Conservation (phyloP, 2,797 vertebrate species). For the Atherinosoma microstoma region DNA sequence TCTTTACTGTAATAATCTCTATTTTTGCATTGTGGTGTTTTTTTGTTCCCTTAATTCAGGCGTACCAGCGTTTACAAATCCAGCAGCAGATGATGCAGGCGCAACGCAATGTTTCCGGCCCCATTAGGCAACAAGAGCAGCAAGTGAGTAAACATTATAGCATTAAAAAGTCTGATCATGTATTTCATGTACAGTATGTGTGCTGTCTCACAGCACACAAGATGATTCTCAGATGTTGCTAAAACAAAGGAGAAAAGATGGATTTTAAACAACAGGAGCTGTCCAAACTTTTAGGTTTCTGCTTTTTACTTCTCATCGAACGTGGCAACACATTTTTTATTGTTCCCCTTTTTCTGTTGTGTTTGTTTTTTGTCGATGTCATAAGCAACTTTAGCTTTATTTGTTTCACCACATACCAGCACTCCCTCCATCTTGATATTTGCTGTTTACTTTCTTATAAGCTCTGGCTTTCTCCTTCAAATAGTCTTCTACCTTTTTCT, state of each 20-base stretch:
- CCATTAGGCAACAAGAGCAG: conserved; percentile 99
- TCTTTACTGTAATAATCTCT: not conserved
- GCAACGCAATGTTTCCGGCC: conserved; percentile 98
- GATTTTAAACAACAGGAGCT: conserved; percentile 11
- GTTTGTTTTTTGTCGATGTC: not conserved
- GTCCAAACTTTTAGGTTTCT: conserved; percentile 1
- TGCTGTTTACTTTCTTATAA: not conserved
- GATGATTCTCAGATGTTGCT: conserved; percentile 14
- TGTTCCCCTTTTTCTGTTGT: conserved; percentile 5
- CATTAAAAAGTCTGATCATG: not conserved
- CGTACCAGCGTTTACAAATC: conserved; percentile 99
- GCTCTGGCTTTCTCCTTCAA: not conserved
- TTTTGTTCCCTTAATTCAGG: conserved; percentile 74
- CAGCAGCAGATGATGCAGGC: conserved; percentile 99
- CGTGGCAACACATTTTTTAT: not conserved
- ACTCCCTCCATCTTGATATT: not conserved
- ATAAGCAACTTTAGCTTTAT: not conserved
- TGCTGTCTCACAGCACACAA: not conserved
- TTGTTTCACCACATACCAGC: not conserved
- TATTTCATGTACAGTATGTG: not conserved
- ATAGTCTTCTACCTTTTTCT: conserved; percentile 1
- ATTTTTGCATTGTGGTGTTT: not conserved
- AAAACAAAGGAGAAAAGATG: not conserved
- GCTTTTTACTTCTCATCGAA: conserved; percentile 22
- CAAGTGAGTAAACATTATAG: conserved; percentile 87